These are phyloP conservation scores for Agrilus mali DNA, from an alignment of 2,888 invertebrate genomes.

Conservation along the genomic window DNA sequence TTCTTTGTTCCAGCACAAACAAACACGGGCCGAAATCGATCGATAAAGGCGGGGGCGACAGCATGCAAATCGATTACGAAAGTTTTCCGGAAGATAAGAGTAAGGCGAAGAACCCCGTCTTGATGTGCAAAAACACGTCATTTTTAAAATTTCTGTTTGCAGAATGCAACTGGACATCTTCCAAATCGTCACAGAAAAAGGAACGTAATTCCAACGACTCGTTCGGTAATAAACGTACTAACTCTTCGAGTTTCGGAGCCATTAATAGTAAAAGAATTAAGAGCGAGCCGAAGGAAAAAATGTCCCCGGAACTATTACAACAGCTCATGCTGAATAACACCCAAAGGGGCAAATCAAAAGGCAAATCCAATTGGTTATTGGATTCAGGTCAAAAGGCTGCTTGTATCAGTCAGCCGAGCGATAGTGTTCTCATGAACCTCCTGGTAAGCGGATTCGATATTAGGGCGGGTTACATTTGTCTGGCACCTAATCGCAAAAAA, in stretches of 20 bases:
- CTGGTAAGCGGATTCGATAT: slow-evolving; percentile 92
- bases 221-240: slow-evolving; percentile 18
- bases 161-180: too few relatives aligned
- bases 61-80: slow-evolving; percentile 16
- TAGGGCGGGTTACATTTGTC: slow-evolving; percentile 82
- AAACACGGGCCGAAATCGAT: slow-evolving; percentile 27
- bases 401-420: slow-evolving; percentile 42
- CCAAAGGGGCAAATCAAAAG: slow-evolving; percentile 26
- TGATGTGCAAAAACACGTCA: not conserved
- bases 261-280: slow-evolving; percentile 22
- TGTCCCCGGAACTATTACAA: slow-evolving; percentile 42
- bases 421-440: slow-evolving; percentile 86
- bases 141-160: too few relatives aligned
- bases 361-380: slow-evolving; percentile 28
- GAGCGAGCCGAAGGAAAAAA: slow-evolving; percentile 30
- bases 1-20: slow-evolving; percentile 34
- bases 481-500: slow-evolving; percentile 45
- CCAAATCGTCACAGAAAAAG: too few relatives aligned
- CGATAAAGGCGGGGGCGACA: slow-evolving; percentile 31
- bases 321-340: slow-evolving; percentile 43
- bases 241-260: slow-evolving; percentile 20
- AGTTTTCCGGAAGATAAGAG: slow-evolving; percentile 11
- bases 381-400: slow-evolving; percentile 30
- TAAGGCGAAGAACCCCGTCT: slow-evolving; percentile 7
- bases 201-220: not conserved